Conservation (phyloP, 2,113 vertebrate genomes). For the Butorides virescens region DNA sequence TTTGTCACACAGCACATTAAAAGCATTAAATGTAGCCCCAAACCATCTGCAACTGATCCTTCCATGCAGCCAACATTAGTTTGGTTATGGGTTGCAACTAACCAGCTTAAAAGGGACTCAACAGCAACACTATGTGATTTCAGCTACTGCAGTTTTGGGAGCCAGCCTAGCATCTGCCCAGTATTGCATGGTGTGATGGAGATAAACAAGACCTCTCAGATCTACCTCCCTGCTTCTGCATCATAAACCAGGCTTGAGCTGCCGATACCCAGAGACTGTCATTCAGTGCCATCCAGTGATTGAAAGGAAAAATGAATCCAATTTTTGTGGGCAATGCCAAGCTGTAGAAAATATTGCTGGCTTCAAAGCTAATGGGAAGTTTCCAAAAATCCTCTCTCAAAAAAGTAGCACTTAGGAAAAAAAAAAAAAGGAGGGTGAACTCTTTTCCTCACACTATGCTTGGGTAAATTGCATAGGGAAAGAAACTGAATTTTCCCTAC, state of each 20-base stretch:
- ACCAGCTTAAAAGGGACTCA: neutral
- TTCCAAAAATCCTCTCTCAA: neutral
- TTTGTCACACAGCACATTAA: neutral
- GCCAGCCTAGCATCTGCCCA: neutral
- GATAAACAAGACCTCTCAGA: neutral
- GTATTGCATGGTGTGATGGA: neutral
- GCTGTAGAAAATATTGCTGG: neutral
- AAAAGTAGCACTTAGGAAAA: neutral
- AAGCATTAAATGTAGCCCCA: neutral
- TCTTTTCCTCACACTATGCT: rapidly evolving
- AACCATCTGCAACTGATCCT: neutral
- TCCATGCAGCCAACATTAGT: neutral
- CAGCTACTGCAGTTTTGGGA: neutral
- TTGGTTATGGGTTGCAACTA: neutral
- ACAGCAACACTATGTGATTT: neutral
- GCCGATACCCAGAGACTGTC: neutral
- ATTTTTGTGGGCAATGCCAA: neutral
- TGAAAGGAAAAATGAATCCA: neutral
- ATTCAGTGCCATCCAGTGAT: neutral
- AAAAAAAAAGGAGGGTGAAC: neutral
- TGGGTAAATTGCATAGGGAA: neutral
- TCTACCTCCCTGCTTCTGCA: neutral
- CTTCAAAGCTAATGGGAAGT: neutral
- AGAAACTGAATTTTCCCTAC: neutral
- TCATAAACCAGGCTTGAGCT: neutral